Percentiles rank a stretch among this genome's conserved stretches.
Evolutionary conservation across 2,888 invertebrate genomes (phyloP).

Genomic region (Cyclophora punctaria): DNA sequence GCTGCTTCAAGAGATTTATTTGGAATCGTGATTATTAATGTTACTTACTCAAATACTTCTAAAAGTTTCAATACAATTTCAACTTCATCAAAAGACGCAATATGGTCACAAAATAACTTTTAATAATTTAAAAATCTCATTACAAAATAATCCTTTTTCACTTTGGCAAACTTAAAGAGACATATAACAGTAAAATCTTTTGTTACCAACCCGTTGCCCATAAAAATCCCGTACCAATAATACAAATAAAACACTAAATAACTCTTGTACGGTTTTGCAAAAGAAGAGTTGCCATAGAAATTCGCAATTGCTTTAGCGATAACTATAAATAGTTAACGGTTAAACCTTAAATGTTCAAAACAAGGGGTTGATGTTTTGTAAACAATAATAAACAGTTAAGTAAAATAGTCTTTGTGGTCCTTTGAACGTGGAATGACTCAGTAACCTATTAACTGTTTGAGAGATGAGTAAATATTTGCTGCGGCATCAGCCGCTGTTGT

Average conservation of each 20-base stretch:
- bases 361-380: constrained; percentile 48
- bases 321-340: constrained; percentile 42
- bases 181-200: background rate
- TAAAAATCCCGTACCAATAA: constrained; percentile 12
- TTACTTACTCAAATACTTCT: too few species aligned
- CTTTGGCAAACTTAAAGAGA: too few species aligned
- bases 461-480: constrained; percentile 33
- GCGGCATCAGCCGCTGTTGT: constrained; percentile 16
- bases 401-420: constrained; percentile 23
- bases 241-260: constrained; percentile 10
- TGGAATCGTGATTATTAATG: too few species aligned
- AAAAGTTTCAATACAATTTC: too few species aligned
- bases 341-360: constrained; percentile 38
- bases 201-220: background rate
- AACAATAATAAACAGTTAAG: constrained; percentile 43
- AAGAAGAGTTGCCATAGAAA: constrained; percentile 9
- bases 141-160: too few species aligned
- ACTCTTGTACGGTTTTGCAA: too few species aligned
- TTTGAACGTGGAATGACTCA: constrained; percentile 48
- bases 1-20: too few species aligned
- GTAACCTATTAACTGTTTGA: constrained; percentile 30
- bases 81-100: too few species aligned
- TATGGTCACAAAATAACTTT: too few species aligned
- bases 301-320: constrained; percentile 27
- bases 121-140: too few species aligned